phyloP scores from a whole-genome alignment of 2,888 invertebrate species.

The Cataglyphis altisquamis region DNA sequence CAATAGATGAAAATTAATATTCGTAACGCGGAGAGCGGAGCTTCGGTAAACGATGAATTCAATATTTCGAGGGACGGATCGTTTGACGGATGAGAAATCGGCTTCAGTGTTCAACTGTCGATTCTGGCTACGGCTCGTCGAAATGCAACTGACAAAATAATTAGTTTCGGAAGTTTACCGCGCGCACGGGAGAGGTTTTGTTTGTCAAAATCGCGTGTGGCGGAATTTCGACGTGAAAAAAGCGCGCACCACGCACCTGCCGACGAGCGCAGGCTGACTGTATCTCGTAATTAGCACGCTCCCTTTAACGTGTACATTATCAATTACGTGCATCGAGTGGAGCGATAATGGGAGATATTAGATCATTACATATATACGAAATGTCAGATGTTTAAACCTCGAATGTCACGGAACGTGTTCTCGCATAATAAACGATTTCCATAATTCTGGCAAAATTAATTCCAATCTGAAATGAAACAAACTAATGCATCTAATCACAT shows the following conservation, averaged over 20 bases:
- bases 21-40: slow-evolving; percentile 55
- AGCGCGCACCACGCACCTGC: slow-evolving; percentile 65
- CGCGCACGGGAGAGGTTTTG: slow-evolving; percentile 42
- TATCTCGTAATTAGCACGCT: slow-evolving; percentile 48
- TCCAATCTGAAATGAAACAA: not conserved
- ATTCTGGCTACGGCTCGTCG: slow-evolving; percentile 62
- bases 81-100: slow-evolving; percentile 69
- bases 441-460: not conserved
- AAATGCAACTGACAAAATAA: slow-evolving; percentile 75
- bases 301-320: slow-evolving; percentile 42
- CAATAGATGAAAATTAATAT: slow-evolving; percentile 68
- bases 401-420: slow-evolving; percentile 3
- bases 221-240: slow-evolving; percentile 60
- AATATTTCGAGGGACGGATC: slow-evolving; percentile 71
- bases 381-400: slow-evolving; percentile 23
- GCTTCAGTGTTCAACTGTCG: slow-evolving; percentile 71
- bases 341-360: slow-evolving; percentile 46
- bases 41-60: slow-evolving; percentile 68
- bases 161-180: slow-evolving; percentile 64
- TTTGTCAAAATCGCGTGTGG: slow-evolving; percentile 59
- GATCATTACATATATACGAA: slow-evolving; percentile 37
- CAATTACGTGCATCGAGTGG: slow-evolving; percentile 37
- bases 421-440: not conserved
- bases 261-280: slow-evolving; percentile 51
- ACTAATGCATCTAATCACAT: not conserved